Evolutionary conservation across 2,797 vertebrate species (phyloP).

Genomic region (Buphagus erythrorhynchus): DNA sequence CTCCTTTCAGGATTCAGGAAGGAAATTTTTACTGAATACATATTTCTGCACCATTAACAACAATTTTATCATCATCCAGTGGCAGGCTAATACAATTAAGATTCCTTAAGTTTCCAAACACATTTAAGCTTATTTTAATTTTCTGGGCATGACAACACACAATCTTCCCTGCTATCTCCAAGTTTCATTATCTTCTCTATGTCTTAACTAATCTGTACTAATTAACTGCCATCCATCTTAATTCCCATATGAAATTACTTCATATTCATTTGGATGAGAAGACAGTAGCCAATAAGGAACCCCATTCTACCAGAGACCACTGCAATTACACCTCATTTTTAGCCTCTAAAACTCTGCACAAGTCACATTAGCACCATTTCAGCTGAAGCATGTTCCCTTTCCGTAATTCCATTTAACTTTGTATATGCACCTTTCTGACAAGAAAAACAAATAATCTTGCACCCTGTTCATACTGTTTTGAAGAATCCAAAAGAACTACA

Average conservation of each 20-base stretch:
- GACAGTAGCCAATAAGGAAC: not conserved
- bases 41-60: not conserved
- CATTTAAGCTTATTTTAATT: not conserved
- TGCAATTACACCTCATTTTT: not conserved
- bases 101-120: not conserved
- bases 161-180: not conserved
- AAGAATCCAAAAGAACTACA: not conserved
- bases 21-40: not conserved
- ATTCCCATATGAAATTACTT: not conserved
- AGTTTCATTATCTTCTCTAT: not conserved
- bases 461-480: not conserved
- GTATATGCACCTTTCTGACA: not conserved
- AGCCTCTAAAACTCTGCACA: not conserved
- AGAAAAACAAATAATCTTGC: not conserved
- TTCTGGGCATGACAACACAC: not conserved
- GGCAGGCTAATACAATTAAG: not conserved
- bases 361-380: not conserved
- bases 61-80: not conserved
- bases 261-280: not conserved
- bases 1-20: not conserved
- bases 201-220: not conserved
- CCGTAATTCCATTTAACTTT: not conserved
- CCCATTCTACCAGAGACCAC: not conserved
- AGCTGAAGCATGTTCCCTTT: not conserved
- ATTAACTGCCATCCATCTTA: not conserved